Conservation (phyloP, 2,113 vertebrate species). For the Amphiprion ocellaris region DNA sequence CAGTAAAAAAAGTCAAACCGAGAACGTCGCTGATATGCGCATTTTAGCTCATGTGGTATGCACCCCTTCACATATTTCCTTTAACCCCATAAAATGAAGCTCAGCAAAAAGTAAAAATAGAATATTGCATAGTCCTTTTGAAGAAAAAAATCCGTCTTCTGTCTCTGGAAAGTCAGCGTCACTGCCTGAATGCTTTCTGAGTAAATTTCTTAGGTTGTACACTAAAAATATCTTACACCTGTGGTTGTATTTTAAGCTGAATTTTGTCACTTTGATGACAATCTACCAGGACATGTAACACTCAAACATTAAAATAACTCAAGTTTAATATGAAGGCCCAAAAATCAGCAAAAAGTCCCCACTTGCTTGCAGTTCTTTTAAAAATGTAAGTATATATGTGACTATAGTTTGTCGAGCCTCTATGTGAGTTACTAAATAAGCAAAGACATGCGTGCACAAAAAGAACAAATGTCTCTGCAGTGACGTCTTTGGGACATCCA, state of each 20-base stretch:
- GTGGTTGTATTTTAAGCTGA: neutral
- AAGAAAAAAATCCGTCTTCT: neutral
- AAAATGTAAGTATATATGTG: neutral
- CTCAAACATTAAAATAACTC: neutral
- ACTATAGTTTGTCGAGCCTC: neutral
- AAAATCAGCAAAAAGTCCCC: neutral
- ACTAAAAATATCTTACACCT: neutral
- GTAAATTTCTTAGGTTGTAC: neutral
- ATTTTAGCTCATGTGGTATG: too few species aligned
- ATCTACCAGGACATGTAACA: neutral
- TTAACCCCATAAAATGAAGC: neutral
- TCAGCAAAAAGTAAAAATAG: neutral
- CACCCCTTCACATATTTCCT: neutral
- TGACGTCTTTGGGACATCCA: neutral
- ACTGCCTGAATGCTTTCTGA: neutral
- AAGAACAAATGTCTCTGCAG: constrained; percentile 1
- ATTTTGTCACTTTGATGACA: neutral
- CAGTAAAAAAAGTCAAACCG: neutral
- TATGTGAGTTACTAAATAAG: constrained; percentile 10
- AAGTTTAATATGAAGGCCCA: neutral
- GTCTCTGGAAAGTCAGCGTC: too few species aligned
- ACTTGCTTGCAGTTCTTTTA: neutral
- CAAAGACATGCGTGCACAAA: constrained; percentile 7
- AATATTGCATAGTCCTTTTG: neutral
- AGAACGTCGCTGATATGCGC: too few species aligned